These are phyloP conservation scores for Eilema sororculum DNA, from an alignment of 2,888 invertebrate genomes.

Conservation along the genomic window DNA sequence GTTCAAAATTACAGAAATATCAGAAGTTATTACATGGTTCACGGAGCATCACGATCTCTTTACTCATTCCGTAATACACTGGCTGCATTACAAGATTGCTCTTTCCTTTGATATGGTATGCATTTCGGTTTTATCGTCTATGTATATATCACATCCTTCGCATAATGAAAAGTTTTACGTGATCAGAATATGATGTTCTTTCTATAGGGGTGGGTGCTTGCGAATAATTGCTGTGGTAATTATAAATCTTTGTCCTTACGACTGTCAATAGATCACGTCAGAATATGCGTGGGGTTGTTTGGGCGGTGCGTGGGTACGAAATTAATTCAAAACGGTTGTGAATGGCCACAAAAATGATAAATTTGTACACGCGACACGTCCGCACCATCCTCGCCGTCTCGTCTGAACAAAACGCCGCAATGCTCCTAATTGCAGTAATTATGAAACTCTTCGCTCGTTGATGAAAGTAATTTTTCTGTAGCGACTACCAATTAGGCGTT, in stretches of 20 bases:
- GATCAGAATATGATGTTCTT: constrained; percentile 33
- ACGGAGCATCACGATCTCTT: constrained; percentile 24
- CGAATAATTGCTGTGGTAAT: constrained; percentile 41
- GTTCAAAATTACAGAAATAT: constrained; percentile 2
- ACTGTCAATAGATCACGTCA: constrained; percentile 42
- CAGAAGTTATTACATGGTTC: constrained; percentile 19
- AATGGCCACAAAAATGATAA: constrained; percentile 67
- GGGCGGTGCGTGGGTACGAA: constrained; percentile 38
- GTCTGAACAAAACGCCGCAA: constrained; percentile 74
- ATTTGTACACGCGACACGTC: constrained; percentile 79
- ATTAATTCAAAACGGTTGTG: constrained; percentile 58
- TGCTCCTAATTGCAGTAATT: constrained; percentile 81
- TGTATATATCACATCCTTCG: constrained; percentile 35
- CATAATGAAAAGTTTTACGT: constrained; percentile 43
- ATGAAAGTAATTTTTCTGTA: constrained; percentile 84
- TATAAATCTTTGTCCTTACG: constrained; percentile 38
- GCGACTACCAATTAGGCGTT: constrained; percentile 81
- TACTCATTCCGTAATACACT: constrained; percentile 39
- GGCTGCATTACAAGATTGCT: constrained; percentile 49
- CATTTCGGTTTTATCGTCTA: constrained; percentile 44
- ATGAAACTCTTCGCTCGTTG: constrained; percentile 83
- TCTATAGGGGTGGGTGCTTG: constrained; percentile 12
- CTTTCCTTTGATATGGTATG: constrained; percentile 37
- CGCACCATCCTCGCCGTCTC: constrained; percentile 60
- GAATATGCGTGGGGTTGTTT: constrained; percentile 40